Evolutionary conservation across 2,888 invertebrate species (phyloP).

Genomic region (Leptopilina syphax): DNA sequence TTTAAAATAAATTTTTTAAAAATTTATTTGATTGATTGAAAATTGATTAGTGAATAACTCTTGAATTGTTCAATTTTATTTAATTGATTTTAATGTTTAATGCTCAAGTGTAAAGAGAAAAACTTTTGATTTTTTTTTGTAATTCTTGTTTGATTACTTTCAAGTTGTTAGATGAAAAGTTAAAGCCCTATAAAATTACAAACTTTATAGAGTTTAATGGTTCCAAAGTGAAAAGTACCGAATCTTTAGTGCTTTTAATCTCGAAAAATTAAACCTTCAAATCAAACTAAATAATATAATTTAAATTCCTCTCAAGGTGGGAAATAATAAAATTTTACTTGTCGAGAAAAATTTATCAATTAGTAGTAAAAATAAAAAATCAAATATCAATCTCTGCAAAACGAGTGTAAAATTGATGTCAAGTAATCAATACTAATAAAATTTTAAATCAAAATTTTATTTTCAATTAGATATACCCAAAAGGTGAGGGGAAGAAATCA

Average conservation of each 20-base stretch:
- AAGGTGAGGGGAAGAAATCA: background rate
- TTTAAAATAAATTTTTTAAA: too few species aligned
- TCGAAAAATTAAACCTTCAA: conserved; percentile 3
- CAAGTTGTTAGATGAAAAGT: conserved; percentile 7
- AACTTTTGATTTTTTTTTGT: conserved; percentile 23
- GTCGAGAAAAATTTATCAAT: background rate
- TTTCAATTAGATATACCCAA: background rate
- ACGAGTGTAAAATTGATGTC: too few species aligned
- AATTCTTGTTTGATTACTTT: conserved; percentile 15
- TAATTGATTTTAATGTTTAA: conserved; percentile 34
- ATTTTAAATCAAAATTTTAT: too few species aligned
- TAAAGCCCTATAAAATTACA: conserved; percentile 20
- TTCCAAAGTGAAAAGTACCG: conserved; percentile 16
- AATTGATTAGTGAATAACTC: background rate
- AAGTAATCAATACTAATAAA: too few species aligned
- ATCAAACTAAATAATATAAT: background rate
- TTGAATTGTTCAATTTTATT: background rate
- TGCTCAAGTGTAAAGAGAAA: conserved; percentile 38
- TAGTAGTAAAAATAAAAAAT: background rate
- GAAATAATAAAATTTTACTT: background rate
- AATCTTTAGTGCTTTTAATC: conserved; percentile 11
- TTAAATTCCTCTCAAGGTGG: background rate
- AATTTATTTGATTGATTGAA: background rate
- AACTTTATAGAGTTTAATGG: conserved; percentile 20
- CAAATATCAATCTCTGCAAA: too few species aligned